Conservation (phyloP, 2,888 invertebrate genomes). For the Leucophenga maculata region DNA sequence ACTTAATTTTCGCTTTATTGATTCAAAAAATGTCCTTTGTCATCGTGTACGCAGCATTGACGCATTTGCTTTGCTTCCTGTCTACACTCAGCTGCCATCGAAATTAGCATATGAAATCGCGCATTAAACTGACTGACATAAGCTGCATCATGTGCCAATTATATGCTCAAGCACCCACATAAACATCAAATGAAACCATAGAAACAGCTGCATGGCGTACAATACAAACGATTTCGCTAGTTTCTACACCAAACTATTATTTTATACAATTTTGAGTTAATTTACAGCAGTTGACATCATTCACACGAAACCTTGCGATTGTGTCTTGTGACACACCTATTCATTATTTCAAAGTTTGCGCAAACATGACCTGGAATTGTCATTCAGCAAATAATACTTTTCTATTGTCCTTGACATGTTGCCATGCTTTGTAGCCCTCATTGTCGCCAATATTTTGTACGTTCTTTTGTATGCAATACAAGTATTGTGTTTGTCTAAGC, state of each 20-base stretch:
- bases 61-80: slow-evolving; percentile 13
- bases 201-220: background rate
- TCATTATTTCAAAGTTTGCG: background rate
- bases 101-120: slow-evolving; percentile 22
- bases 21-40: slow-evolving; percentile 7
- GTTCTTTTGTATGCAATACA: background rate
- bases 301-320: background rate
- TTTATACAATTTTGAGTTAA: slow-evolving; percentile 3
- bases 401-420: too few relatives aligned
- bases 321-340: background rate
- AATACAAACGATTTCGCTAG: too few relatives aligned
- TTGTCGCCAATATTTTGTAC: background rate
- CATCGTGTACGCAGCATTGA: background rate
- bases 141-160: slow-evolving; percentile 3
- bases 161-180: slow-evolving; percentile 8
- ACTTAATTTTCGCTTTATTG: background rate
- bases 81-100: slow-evolving; percentile 4
- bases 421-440: background rate
- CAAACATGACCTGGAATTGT: slow-evolving; percentile 7
- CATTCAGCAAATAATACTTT: background rate
- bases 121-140: slow-evolving; percentile 18
- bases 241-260: background rate
- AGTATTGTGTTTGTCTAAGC: background rate
- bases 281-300: background rate
- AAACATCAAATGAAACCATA: too few relatives aligned